Base-by-base conservation (phyloP, 2,888 invertebrate species). In the Dendrolimus houi region DNA sequence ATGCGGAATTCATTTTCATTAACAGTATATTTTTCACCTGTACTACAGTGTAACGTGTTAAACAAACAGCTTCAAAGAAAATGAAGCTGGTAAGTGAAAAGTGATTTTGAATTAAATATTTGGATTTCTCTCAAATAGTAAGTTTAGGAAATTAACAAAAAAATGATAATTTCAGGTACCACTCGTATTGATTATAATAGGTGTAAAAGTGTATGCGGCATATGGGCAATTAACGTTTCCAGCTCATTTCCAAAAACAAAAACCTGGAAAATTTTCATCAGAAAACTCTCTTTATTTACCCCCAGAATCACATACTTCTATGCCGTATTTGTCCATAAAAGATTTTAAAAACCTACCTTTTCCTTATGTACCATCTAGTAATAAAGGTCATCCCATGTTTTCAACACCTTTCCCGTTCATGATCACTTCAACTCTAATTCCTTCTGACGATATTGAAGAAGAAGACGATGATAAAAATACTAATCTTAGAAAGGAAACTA, bases 1-100 rank as follows among this genome's bases (percentile, higher is more conserved):
- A 89, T 86, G 85, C 85, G 88, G 88, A 85, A 89, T 90, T 89
- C 87, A 84, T 78, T 90, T 89, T 90, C 89, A 89, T 87, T 89
- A 85, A 79, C 81, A 90, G 87, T 90, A 69, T 75, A 77, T 82
- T 83, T 84, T 85, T 79, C 73, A 79, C 74, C 74, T 74, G 79
- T 83, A 83, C 63, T 70, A 74, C 71, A 77, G 79, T 77, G 87
- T 87, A 83, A 85, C 87, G 88, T 84, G 75, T 71, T 61, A 74
- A 67, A 71, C 70, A 70, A 55, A 75, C 75, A 80, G 83, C 81
- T 87, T 86, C 81, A 77, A 68, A 63, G 72, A 82, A 75, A 74
- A 90, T 89, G 89, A 89, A 85, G 86, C 85, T 85, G 79, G 90
- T 89, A 85, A 85, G 88, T 86, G 81, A 64, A 75, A 72, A 79